A percentile compares a stretch with the other conserved stretches of the same genome.
Conservation (phyloP, 2,888 invertebrate species). For the Drosophila tripunctata region DNA sequence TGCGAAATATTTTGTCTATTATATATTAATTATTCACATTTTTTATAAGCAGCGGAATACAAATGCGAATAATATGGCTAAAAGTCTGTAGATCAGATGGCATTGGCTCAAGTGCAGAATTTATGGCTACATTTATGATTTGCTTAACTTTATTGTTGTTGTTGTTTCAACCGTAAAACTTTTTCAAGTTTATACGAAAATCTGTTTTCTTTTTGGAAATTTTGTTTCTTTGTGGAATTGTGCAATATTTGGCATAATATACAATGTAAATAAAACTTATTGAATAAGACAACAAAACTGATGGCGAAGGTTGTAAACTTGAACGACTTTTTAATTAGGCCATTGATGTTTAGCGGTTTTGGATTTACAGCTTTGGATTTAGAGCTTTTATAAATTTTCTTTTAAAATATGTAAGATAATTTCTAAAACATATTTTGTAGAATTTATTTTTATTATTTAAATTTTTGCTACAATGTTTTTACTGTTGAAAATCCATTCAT, state of each 20-base stretch:
- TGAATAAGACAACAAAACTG: slow-evolving; percentile 14
- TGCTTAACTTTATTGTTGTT: neutral
- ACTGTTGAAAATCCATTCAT: slow-evolving; percentile 17
- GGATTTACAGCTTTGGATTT: neutral
- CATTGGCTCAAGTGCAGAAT: slow-evolving; percentile 59
- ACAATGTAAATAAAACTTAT: slow-evolving; percentile 41
- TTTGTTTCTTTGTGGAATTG: slow-evolving; percentile 41
- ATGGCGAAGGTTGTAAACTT: slow-evolving; percentile 66
- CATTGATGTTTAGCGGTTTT: slow-evolving; percentile 27
- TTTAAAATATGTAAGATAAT: neutral
- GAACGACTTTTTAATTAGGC: slow-evolving; percentile 59
- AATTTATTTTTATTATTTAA: neutral
- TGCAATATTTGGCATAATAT: slow-evolving; percentile 67
- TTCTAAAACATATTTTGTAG: neutral
- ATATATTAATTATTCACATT: slow-evolving; percentile 29
- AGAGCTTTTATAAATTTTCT: neutral
- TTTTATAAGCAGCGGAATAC: neutral
- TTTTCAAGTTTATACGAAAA: slow-evolving; percentile 48
- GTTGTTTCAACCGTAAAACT: slow-evolving; percentile 10
- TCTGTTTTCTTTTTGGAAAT: neutral
- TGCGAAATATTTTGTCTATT: slow-evolving; percentile 51
- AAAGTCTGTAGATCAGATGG: slow-evolving; percentile 33
- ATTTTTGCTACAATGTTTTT: neutral
- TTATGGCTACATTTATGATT: slow-evolving; percentile 53
- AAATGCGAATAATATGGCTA: slow-evolving; percentile 1